Evolutionary conservation across 1,140 invertebrate genomes (phyloP).

Genomic region (Drosophila tropicalis): DNA sequence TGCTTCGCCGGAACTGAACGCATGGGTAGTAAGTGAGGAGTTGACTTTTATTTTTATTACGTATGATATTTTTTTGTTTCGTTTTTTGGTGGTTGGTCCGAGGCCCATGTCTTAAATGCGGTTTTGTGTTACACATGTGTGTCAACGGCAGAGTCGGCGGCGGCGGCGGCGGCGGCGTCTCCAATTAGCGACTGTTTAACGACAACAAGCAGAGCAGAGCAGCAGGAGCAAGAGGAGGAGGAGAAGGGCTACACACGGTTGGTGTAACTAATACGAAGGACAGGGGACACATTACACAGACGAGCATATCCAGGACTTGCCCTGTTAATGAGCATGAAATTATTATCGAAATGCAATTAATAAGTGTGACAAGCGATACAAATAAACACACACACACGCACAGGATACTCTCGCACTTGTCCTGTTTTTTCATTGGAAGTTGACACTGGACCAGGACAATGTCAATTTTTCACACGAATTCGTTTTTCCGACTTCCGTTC

Average conservation of each 20-base stretch:
- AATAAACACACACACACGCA: conserved; percentile 11
- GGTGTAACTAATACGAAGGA: conserved; percentile 68
- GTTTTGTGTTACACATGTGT: conserved; percentile 79
- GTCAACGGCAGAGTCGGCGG: neutral
- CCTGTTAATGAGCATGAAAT: conserved; percentile 75
- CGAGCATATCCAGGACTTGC: conserved; percentile 19
- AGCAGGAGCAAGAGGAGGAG: neutral
- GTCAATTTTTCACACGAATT: conserved; percentile 61
- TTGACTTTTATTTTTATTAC: conserved; percentile 17
- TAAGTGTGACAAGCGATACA: conserved; percentile 52
- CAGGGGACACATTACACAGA: neutral
- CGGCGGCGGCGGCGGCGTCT: conserved; percentile 35
- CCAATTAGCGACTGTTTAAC: conserved; percentile 80
- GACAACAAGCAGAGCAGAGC: conserved; percentile 48
- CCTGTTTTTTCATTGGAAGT: conserved; percentile 35
- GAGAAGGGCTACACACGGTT: conserved; percentile 13
- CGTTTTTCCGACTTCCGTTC: conserved; percentile 19
- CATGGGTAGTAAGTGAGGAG: neutral
- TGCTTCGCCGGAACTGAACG: conserved; percentile 69
- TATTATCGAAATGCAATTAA: conserved; percentile 80
- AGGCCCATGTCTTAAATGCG: conserved; percentile 65
- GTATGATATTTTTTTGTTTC: conserved; percentile 1
- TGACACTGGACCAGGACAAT: conserved; percentile 25
- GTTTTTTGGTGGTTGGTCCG: conserved; percentile 32
- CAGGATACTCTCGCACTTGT: conserved; percentile 66